Conservation (phyloP, 2,113 vertebrate genomes). For the Elgaria multicarinata region DNA sequence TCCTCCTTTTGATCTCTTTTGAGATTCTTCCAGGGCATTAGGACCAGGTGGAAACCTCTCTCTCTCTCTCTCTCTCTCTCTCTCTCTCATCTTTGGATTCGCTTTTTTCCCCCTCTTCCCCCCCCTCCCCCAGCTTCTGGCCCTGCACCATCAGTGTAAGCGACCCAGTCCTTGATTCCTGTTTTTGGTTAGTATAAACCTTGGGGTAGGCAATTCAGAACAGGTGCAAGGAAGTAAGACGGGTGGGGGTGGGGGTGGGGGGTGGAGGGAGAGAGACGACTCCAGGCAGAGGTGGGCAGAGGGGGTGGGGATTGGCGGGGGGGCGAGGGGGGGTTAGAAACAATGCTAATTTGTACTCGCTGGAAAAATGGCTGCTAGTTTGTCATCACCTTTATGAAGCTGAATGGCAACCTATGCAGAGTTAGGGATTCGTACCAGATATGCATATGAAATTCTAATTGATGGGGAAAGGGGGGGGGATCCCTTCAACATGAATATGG, state of each 20-base stretch:
- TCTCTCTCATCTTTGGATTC: slow-evolving; percentile 15
- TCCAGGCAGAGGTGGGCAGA: not conserved
- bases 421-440: not conserved
- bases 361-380: slow-evolving; percentile 51
- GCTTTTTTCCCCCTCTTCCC: not conserved
- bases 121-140: not conserved
- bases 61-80: not conserved
- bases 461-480: not conserved
- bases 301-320: not conserved
- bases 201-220: not conserved
- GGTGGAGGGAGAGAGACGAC: not conserved
- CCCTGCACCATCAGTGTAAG: slow-evolving; percentile 19
- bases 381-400: slow-evolving; percentile 30
- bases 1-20: not conserved
- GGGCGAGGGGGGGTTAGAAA: slow-evolving; percentile 10
- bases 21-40: slow-evolving; percentile 5
- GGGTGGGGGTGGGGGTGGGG: not conserved
- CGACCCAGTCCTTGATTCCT: not conserved
- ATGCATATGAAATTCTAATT: not conserved
- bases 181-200: slow-evolving; percentile 5
- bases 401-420: not conserved
- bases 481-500: not conserved
- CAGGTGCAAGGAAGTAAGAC: slow-evolving; percentile 28
- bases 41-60: slow-evolving; percentile 37
- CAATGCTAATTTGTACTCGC: slow-evolving; percentile 30